Evolutionary conservation across 2,888 invertebrate species (phyloP), one percentile per base, ranked within the genome.

Genomic region (Drosophila hamatofila): DNA sequence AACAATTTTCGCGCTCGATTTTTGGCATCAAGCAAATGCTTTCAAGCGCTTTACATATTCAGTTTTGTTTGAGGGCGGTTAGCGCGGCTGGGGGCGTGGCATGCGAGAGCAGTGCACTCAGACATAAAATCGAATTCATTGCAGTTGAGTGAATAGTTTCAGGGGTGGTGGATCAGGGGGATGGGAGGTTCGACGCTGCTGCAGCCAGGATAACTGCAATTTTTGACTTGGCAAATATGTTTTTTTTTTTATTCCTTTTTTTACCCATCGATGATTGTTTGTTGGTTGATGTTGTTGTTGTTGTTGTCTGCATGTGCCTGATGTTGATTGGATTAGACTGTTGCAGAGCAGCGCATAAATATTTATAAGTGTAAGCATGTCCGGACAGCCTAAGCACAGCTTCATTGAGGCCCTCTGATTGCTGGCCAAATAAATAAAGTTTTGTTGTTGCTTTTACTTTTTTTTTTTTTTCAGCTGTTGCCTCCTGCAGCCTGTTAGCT

Each of bases 201-300:
- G 42, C 23, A 37, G 39, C 30, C 11, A 25, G 16, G n/a, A n/a
- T n/a, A 25, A 72, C 51, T 83, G 86, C 72, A 83, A 61, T 85
- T 85, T 85, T 81, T 78, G 88, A 88, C 85, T 88, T 78, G 72
- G 70, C 61, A 85, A 81, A 88, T 87, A 67, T 62, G 62, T 67
- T 72, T 72, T 67, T 48, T 18, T 12, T 11, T 39, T 39, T 39
- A 5, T 41, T 41, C 3, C 3, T 7, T 21, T 27, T 39, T 54
- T 25, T 25, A 7, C 11, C 23, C 44, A 27, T 63, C 56, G 51
- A 35, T 49, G 56, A 21, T 51, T 55, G 60, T 12, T 23, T 18
- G 58, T 48, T 49, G 25, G 35, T 30, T 30, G 33, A 12, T 8
- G 25, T 21, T 30, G 33, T 23, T 44, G 39, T 39, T 41, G 35